Percentiles rank a stretch among this genome's conserved stretches.
These are phyloP conservation scores for Drosophila lutescens DNA, from an alignment of 2,888 invertebrate species.

Conservation along the genomic window DNA sequence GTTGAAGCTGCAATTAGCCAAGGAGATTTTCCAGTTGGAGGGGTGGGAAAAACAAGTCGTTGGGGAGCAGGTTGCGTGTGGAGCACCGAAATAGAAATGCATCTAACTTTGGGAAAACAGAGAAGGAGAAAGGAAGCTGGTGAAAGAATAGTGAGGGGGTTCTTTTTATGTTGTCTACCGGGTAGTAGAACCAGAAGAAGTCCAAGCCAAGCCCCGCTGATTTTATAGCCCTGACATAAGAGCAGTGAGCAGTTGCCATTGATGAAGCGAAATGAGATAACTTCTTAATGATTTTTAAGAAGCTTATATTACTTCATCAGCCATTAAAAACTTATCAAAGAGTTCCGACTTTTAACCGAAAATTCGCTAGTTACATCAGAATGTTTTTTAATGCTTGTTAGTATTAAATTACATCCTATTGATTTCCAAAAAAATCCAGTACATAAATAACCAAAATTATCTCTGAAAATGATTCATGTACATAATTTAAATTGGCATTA, in stretches of 20 bases:
- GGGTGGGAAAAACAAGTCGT: constrained; percentile 2
- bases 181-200: constrained; percentile 48
- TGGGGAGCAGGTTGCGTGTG: constrained; percentile 19
- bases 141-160: constrained; percentile 25
- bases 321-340: neutral
- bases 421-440: no score
- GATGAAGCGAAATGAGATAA: constrained; percentile 20
- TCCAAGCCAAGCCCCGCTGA: neutral
- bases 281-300: neutral
- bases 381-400: no score
- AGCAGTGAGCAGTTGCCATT: constrained; percentile 9
- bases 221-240: constrained; percentile 22
- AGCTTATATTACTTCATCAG: neutral
- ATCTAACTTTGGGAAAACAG: constrained; percentile 24
- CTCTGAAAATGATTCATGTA: no score
- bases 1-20: constrained; percentile 61
- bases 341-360: no score
- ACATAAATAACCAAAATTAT: no score
- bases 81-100: constrained; percentile 60
- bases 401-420: no score
- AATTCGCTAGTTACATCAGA: no score
- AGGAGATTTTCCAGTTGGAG: constrained; percentile 4
- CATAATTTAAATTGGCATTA: no score
- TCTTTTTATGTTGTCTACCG: constrained; percentile 30
- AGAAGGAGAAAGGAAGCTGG: constrained; percentile 28